Evolutionary conservation across 2,797 vertebrate genomes (phyloP).

Genomic region (Enteromius treurensis): DNA sequence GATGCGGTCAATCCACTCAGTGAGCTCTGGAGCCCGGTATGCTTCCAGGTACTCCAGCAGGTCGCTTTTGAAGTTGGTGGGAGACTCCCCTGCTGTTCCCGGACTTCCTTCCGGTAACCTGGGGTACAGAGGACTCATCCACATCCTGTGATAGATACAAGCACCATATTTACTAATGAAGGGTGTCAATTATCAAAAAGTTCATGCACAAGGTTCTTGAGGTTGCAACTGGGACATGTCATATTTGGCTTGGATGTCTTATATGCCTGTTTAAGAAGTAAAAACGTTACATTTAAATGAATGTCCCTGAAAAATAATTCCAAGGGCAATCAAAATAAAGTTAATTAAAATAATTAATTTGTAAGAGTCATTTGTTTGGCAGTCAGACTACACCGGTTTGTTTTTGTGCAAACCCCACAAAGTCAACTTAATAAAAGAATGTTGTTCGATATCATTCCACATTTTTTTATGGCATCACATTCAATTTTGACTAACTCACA

Average conservation of each 20-base stretch:
- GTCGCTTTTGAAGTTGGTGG: constrained; percentile 91
- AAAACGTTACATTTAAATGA: not conserved
- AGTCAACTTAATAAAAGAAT: not conserved
- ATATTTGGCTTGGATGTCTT: not conserved
- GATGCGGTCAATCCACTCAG: constrained; percentile 89
- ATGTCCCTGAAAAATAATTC: not conserved
- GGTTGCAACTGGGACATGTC: not conserved
- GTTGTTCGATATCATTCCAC: not conserved
- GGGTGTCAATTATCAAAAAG: not conserved
- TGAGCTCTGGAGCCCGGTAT: constrained; percentile 82
- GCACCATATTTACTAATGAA: constrained; percentile 20
- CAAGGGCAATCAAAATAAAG: not conserved
- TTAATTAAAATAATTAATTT: not conserved
- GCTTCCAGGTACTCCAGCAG: constrained; percentile 87
- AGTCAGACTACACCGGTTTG: not conserved
- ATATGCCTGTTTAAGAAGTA: not conserved
- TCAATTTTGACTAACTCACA: not conserved
- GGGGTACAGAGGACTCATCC: constrained; percentile 95
- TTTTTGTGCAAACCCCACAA: not conserved
- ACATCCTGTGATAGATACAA: constrained; percentile 79
- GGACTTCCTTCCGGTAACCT: constrained; percentile 78
- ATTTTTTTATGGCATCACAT: not conserved
- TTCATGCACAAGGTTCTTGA: not conserved
- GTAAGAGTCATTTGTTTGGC: not conserved
- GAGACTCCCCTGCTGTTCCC: constrained; percentile 84